A percentile compares a stretch with the other conserved stretches of the same genome.
phyloP scores from a whole-genome alignment of 2,888 invertebrate genomes.

The Eretmocerus hayati region DNA sequence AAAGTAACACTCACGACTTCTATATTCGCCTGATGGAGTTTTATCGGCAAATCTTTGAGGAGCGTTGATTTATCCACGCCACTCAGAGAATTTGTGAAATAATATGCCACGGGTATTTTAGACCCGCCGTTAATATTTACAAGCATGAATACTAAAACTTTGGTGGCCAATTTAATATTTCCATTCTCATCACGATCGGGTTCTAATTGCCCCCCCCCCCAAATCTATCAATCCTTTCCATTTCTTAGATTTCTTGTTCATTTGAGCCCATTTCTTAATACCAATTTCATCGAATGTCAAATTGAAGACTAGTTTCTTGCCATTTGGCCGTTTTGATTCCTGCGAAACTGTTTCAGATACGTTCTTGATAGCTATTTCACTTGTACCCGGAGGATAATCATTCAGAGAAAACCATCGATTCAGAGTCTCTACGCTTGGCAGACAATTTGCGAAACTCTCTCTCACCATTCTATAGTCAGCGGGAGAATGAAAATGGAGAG shows the following conservation, averaged over 20 bases:
- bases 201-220: background rate
- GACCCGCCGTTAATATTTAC: conserved; percentile 9
- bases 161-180: background rate
- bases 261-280: conserved; percentile 14
- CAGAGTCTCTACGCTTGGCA: conserved; percentile 13
- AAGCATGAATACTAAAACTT: background rate
- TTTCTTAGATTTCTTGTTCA: conserved; percentile 1
- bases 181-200: background rate
- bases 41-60: conserved; percentile 11
- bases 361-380: conserved; percentile 9
- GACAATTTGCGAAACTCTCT: conserved; percentile 12
- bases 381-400: conserved; percentile 15
- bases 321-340: conserved; percentile 4
- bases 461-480: conserved; percentile 13
- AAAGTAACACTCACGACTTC: conserved; percentile 13
- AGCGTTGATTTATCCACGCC: conserved; percentile 16
- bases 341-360: conserved; percentile 8
- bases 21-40: conserved; percentile 9
- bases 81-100: conserved; percentile 13
- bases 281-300: conserved; percentile 21
- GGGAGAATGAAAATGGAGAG: conserved; percentile 14
- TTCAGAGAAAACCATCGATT: conserved; percentile 11
- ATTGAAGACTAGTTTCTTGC: conserved; percentile 20
- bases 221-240: background rate
- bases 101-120: conserved; percentile 18